Conservation (phyloP, 2,888 invertebrate species). For the Melanophora roralis region DNA sequence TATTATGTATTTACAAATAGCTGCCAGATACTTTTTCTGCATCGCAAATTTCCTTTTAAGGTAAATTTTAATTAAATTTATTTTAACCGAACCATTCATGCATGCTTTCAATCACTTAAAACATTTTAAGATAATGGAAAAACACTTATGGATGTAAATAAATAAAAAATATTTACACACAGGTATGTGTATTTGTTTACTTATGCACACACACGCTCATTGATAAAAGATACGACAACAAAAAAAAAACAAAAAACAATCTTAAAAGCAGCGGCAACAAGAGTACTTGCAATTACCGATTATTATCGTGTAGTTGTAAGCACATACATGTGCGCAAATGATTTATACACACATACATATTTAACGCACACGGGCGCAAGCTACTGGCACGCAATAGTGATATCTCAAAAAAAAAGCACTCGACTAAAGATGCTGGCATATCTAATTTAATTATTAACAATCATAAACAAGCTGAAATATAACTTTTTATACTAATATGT, state of each 20-base stretch:
- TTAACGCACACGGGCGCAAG: too few relatives aligned
- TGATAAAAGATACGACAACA: too few relatives aligned
- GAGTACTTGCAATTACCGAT: neutral
- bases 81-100: neutral
- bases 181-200: too few relatives aligned
- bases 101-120: constrained; percentile 35
- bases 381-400: constrained; percentile 55
- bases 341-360: neutral
- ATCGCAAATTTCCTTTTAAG: neutral
- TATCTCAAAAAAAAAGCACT: constrained; percentile 46
- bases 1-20: too few relatives aligned
- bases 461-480: constrained; percentile 45
- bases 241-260: too few relatives aligned
- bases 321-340: neutral
- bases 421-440: constrained; percentile 51
- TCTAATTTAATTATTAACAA: constrained; percentile 62
- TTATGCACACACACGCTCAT: too few relatives aligned
- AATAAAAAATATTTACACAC: neutral
- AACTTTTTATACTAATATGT: neutral
- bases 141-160: constrained; percentile 26
- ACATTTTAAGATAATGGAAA: constrained; percentile 40
- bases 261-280: neutral
- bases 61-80: constrained; percentile 39
- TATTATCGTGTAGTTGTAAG: neutral
- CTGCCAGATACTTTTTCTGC: neutral